Base-by-base conservation (phyloP, 1,140 invertebrate genomes). In the Diorhabda carinulata region DNA sequence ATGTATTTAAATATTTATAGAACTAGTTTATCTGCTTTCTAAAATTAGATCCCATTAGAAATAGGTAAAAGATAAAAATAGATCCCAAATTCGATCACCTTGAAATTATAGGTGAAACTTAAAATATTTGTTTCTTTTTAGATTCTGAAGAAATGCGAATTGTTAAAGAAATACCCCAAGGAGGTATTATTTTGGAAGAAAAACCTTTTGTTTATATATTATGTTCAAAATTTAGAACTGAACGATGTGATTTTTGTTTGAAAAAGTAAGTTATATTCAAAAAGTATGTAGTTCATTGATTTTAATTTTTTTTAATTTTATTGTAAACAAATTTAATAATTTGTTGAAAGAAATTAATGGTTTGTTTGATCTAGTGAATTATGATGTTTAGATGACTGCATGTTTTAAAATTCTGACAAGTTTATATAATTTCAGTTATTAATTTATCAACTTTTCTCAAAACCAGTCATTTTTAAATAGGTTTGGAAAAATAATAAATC, bases 101-200 rank as follows among this genome's bases (percentile, higher is more conserved):
- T 59, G 96, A 86, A 84, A 98, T 98, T 8, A 96, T 85, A 8
- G 89, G 70, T 82, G 79, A 43, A 72, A 75, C 62, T 78, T 84
- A 41, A 78, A 80, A 43, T 5, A 70, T 10, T n/a, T 45, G 44
- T 47, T 57, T 61, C 65, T 72, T 66, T 45, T 57, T 67, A 4
- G 66, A 67, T 61, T 71, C 70, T 10, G 69, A 70, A 72, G 8
- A 64, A 70, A 63, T 63, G 25, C 44, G 52, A 7, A 59, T 45
- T 56, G 6, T n/a, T n/a, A 66, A 73, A 73, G 56, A 64, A 60
- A 67, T 83, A 44, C 77, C 79, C 71, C 79, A 81, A 63, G 87
- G 87, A 6, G 81, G 83, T 60, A 79, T 82, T 5, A 80, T 89
- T 44, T 76, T 87, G 41, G 83, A 80, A 43, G 84, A 87, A 56